Evolutionary conservation across 2,797 vertebrate genomes (phyloP), one percentile per base, ranked within the genome.

Genomic region (Stomatorhinus walkeri): DNA sequence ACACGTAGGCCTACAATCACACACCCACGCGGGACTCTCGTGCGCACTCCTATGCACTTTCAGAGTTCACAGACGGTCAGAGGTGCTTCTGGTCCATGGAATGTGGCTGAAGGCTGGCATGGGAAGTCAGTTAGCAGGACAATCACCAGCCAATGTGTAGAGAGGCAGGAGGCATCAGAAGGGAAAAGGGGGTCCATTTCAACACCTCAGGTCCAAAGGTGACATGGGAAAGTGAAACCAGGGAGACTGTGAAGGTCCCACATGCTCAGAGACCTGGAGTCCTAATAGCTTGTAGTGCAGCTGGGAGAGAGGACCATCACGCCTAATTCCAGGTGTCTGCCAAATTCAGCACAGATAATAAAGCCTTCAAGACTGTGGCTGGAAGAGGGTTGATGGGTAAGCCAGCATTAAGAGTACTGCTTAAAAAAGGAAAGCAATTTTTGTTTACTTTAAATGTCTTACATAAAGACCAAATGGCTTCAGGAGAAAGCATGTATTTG

Each of bases 121-220:
- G 93, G 94, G 89, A 93, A 91, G 89, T 89, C 89, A n/a, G 91
- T 91, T 94, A 94, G 90, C 94, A 95, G 94, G 94, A 40, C 24
- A 32, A 32, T 68, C 24, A 49, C 9, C 14, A 19, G 12, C 32
- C 36, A 7, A 1, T 43, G 2, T n/a, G 4, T 79, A 1, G 1
- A 1, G 72, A 14, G 72, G 36, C 72, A 43, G 32, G 72, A 19
- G 72, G 36, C 8, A 40, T 79, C 5, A 19, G 72, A 79, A 79
- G 14, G 68, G 40, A n/a, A 56, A 22, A 24, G 51, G 76, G 48
- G 48, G 19, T 12, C n/a, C 16, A 54, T 46, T 87, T 59, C 51
- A 46, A 56, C 89, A 79, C 5, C 6, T 87, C 64, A 3, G 76
- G 36, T 68, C 56, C 46, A 52, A 43, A 16, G 3, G 46, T 16